Conservation (phyloP, 2,888 invertebrate species). For the Drosophila monieri region DNA sequence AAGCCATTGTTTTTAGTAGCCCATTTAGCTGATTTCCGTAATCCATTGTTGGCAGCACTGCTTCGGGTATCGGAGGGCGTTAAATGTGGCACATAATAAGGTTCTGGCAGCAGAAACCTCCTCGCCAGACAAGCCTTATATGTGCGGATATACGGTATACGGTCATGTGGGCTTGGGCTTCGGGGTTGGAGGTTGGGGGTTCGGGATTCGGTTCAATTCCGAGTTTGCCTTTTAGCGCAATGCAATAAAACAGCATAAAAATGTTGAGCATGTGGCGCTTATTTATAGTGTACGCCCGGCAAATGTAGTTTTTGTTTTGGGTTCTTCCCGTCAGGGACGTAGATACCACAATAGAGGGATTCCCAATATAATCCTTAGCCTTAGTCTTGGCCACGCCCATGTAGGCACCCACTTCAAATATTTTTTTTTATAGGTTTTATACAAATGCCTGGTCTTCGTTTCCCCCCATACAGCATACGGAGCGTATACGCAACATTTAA, state of each 20-base stretch:
- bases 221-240: slow-evolving; percentile 63
- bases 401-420: slow-evolving; percentile 24
- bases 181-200: too few relatives aligned
- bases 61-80: slow-evolving; percentile 64
- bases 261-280: slow-evolving; percentile 74
- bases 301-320: slow-evolving; percentile 29
- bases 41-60: slow-evolving; percentile 31
- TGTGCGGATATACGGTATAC: slow-evolving; percentile 14
- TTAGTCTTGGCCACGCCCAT: slow-evolving; percentile 4
- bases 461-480: slow-evolving; percentile 25
- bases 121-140: slow-evolving; percentile 9
- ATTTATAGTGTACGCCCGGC: slow-evolving; percentile 57
- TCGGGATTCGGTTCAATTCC: slow-evolving; percentile 31
- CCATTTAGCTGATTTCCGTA: not conserved
- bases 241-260: slow-evolving; percentile 77
- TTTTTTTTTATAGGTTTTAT: slow-evolving; percentile 61
- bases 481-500: slow-evolving; percentile 69
- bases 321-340: slow-evolving; percentile 3
- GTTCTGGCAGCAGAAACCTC: slow-evolving; percentile 49
- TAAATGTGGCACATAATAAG: slow-evolving; percentile 77
- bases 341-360: not conserved
- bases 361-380: not conserved
- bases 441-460: slow-evolving; percentile 52
- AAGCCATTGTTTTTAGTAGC: slow-evolving; percentile 10
- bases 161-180: slow-evolving; percentile 29